Evolutionary conservation across 2,888 invertebrate species (phyloP).

Genomic region (Yponomeuta sedellus): DNA sequence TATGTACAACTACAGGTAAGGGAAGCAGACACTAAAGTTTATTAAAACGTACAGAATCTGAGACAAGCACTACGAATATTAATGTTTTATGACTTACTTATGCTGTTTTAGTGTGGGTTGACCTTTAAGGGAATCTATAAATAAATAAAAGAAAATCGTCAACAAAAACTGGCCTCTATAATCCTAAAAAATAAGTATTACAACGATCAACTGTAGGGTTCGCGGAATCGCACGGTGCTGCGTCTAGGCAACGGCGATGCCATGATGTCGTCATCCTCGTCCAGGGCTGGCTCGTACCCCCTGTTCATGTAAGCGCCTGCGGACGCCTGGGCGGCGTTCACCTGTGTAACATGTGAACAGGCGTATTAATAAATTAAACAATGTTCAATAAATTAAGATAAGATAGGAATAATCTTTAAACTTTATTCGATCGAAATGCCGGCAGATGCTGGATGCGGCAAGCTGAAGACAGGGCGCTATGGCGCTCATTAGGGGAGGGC

Average conservation of each 20-base stretch:
- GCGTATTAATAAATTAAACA: background rate
- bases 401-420: too few relatives aligned
- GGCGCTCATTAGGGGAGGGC: too few relatives aligned
- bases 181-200: background rate
- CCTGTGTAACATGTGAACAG: conserved; percentile 26
- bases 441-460: too few relatives aligned
- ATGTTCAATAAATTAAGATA: too few relatives aligned
- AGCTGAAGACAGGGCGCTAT: too few relatives aligned
- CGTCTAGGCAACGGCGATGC: conserved; percentile 71
- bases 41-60: background rate
- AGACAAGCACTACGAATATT: too few relatives aligned
- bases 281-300: conserved; percentile 82
- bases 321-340: conserved; percentile 34
- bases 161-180: background rate
- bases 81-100: too few relatives aligned
- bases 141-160: background rate
- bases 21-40: background rate
- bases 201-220: conserved; percentile 30
- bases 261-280: conserved; percentile 78
- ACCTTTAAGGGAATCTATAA: background rate
- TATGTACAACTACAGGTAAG: too few relatives aligned
- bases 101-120: too few relatives aligned
- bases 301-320: conserved; percentile 74
- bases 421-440: too few relatives aligned
- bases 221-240: conserved; percentile 53